Conservation (phyloP, 1,140 invertebrate species). For the Asobara japonica region DNA sequence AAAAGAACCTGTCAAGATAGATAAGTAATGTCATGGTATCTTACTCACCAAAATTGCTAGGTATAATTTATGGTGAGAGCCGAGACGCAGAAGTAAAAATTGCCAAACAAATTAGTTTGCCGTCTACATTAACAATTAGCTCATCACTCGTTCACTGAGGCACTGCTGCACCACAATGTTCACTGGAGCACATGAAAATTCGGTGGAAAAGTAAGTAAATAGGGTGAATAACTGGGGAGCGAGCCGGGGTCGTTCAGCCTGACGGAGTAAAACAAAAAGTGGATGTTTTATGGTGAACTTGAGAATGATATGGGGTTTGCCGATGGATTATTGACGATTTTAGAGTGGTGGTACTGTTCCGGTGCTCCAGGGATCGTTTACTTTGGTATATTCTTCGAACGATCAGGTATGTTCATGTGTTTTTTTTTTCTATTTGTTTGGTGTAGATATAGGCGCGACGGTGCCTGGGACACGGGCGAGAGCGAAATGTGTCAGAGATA, state of each 20-base stretch:
- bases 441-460: not conserved
- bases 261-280: not conserved
- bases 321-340: not conserved
- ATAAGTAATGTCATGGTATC: too few relatives aligned
- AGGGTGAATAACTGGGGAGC: not conserved
- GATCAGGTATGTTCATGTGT: not conserved
- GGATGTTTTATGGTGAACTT: not conserved
- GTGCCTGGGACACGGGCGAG: not conserved
- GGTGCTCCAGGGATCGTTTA: not conserved
- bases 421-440: not conserved
- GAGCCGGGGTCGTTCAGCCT: conserved; percentile 5
- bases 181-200: not conserved
- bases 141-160: not conserved
- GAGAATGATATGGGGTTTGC: not conserved
- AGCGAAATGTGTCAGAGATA: conserved; percentile 5
- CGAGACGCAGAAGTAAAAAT: not conserved
- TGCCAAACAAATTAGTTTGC: not conserved
- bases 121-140: not conserved
- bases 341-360: not conserved
- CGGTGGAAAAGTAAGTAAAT: not conserved
- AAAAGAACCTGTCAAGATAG: too few relatives aligned
- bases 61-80: not conserved
- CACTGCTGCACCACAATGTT: not conserved
- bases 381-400: not conserved
- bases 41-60: too few relatives aligned